Evolutionary conservation across 2,888 invertebrate species (phyloP).

Genomic region (Cephus pygmeus): DNA sequence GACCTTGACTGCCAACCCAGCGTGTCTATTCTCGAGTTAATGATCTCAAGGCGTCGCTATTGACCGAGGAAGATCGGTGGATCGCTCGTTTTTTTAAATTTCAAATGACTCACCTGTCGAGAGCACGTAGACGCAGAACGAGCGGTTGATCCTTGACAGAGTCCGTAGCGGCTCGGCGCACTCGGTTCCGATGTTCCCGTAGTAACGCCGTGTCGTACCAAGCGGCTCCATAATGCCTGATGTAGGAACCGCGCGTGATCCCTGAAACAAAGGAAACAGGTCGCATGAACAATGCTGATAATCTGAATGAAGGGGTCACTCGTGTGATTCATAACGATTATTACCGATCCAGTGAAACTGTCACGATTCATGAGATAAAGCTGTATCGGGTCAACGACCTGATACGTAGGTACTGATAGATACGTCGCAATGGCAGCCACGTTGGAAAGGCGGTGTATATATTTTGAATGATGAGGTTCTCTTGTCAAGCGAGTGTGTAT

Average conservation of each 20-base stretch:
- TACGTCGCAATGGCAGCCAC: not conserved
- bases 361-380: not conserved
- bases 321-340: not conserved
- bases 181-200: slow-evolving; percentile 59
- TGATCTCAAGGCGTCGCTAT: not conserved
- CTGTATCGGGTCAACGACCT: not conserved
- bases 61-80: not conserved
- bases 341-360: not conserved
- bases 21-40: not conserved
- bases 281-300: not conserved
- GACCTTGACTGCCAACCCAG: not conserved
- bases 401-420: not conserved
- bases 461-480: not conserved
- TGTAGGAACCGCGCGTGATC: slow-evolving; percentile 58
- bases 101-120: slow-evolving; percentile 55
- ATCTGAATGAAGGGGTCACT: not conserved
- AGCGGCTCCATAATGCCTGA: slow-evolving; percentile 61
- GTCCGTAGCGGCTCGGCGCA: slow-evolving; percentile 55
- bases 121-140: slow-evolving; percentile 55
- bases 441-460: not conserved
- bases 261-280: slow-evolving; percentile 43
- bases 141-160: slow-evolving; percentile 55
- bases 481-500: not conserved
- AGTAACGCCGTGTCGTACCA: slow-evolving; percentile 58
- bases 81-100: not conserved